phyloP scores from a whole-genome alignment of 2,888 invertebrate species.

The Pterobdella sp. region DNA sequence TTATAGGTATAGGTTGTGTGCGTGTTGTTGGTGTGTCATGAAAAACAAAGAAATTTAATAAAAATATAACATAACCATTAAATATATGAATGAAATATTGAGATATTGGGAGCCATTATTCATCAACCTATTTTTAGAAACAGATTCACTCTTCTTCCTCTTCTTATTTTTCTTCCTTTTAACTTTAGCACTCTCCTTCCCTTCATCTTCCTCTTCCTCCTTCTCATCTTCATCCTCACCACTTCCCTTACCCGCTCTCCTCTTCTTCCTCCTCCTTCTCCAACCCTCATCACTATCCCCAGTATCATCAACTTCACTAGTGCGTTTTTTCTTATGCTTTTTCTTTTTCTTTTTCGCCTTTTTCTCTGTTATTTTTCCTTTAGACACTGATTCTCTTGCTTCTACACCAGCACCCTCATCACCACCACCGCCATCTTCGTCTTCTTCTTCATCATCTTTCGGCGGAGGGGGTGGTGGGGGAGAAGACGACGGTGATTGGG shows the following conservation, averaged over 20 bases:
- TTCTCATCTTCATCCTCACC: not conserved
- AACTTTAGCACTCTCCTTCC: not conserved
- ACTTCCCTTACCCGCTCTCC: not conserved
- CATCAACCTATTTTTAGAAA: no score
- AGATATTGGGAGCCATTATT: no score
- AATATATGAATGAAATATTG: no score
- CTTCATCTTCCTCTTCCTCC: not conserved
- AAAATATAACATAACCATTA: no score
- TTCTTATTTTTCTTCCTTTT: not conserved
- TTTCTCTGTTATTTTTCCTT: not conserved
- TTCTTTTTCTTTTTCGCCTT: not conserved
- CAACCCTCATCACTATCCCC: not conserved
- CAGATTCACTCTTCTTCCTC: not conserved
- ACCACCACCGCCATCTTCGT: not conserved
- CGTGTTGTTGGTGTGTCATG: no score
- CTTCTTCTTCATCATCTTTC: conserved; percentile 7
- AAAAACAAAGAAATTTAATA: no score
- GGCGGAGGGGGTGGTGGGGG: no score
- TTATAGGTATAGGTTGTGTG: not conserved
- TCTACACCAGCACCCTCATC: not conserved
- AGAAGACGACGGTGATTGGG: no score
- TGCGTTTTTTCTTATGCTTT: not conserved
- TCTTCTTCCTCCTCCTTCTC: not conserved
- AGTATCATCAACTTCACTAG: not conserved
- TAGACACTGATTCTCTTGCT: not conserved